These are phyloP conservation scores for Malurus leucopterus DNA, from an alignment of 2,797 vertebrate species.

Conservation along the genomic window DNA sequence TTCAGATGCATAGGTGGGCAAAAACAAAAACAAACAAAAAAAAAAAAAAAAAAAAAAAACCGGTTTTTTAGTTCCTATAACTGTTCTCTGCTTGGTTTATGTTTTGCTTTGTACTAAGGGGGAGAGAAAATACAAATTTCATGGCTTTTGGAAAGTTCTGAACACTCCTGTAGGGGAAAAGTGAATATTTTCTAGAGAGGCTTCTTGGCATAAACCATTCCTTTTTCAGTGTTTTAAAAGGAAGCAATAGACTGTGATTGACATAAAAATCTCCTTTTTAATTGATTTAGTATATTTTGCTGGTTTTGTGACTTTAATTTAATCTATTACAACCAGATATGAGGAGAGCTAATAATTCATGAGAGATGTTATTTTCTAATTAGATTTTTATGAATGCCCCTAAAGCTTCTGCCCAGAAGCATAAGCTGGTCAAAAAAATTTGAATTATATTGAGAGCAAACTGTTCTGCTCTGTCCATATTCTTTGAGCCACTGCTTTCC, in stretches of 20 bases:
- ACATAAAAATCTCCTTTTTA: not conserved
- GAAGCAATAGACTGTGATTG: not conserved
- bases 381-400: slow-evolving; percentile 12
- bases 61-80: not conserved
- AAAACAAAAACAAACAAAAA: not conserved
- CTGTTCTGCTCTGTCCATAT: not conserved
- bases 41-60: not conserved
- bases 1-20: not conserved
- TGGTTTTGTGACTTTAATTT: slow-evolving; percentile 10
- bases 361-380: slow-evolving; percentile 25
- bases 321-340: slow-evolving; percentile 19
- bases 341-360: slow-evolving; percentile 25
- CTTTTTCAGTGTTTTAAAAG: not conserved
- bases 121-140: not conserved
- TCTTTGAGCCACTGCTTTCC: not conserved
- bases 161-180: not conserved
- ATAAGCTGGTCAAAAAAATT: not conserved
- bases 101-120: not conserved
- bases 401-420: slow-evolving; percentile 12
- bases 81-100: not conserved
- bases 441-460: not conserved
- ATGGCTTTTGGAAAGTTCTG: not conserved
- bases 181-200: not conserved
- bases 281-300: slow-evolving; percentile 33
- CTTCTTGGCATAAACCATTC: not conserved